Conservation (phyloP, 2,113 vertebrate genomes). For the Dermatemys mawii region DNA sequence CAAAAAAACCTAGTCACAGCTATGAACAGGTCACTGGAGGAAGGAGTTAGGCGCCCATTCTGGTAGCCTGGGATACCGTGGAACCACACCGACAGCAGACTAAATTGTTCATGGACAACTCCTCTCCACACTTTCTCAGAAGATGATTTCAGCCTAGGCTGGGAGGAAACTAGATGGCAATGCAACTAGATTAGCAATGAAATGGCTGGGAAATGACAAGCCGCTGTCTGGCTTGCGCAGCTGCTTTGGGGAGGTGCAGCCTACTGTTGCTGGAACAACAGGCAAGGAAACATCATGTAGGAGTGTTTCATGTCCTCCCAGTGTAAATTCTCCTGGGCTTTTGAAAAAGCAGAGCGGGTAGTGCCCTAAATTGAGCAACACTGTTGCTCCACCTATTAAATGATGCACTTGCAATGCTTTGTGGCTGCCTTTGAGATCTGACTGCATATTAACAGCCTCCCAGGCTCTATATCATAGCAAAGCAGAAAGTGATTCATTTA, state of each 20-base stretch:
- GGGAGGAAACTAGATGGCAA: background rate
- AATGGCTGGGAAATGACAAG: background rate
- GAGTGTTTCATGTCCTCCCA: background rate
- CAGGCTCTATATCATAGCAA: constrained; percentile 16
- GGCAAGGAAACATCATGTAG: background rate
- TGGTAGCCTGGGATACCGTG: no score
- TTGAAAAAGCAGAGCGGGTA: background rate
- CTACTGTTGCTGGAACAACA: background rate
- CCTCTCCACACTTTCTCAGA: background rate
- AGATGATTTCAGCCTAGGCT: background rate
- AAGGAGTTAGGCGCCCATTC: background rate
- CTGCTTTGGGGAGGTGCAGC: constrained; percentile 30
- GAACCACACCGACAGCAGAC: background rate
- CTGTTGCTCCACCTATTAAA: constrained; percentile 13
- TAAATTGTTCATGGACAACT: background rate
- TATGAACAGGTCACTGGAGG: background rate
- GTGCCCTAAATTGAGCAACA: constrained; percentile 42
- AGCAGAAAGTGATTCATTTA: constrained; percentile 67
- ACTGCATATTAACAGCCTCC: constrained; percentile 19
- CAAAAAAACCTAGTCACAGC: background rate
- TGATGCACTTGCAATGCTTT: constrained; percentile 21
- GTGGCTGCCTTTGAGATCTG: constrained; percentile 21
- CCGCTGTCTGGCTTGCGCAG: background rate
- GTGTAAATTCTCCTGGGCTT: background rate
- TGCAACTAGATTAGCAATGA: background rate